Evolutionary conservation across 2,888 invertebrate species (phyloP), one percentile per base, ranked within the genome.

Genomic region (Perithous albicinctus): DNA sequence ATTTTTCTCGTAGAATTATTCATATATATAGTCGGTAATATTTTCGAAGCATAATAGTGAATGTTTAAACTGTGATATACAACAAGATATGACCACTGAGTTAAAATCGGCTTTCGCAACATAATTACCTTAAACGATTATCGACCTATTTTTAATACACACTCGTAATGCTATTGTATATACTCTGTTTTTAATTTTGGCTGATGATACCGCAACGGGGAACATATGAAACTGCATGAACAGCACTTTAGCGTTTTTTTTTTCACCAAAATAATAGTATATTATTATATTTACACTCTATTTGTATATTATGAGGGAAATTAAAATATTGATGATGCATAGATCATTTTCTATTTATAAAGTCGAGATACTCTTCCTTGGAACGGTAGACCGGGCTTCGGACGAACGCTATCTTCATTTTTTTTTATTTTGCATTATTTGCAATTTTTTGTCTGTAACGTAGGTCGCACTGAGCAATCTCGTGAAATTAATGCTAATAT

Each of bases 161-260:
- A 48, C 8, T 18, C 20, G 2, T 18, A 48, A 48, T 1, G 20
- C 18, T 8, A 20, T 48, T 1, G 2, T 10, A 7, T 48, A 66
- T 48, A 35, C 12, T 41, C 12, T 15, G 38, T 41, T 35, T 51
- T 41, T 41, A 15, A 56, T 23, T 26, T 38, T 46, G n/a, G n/a
- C 26, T 29, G 29, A 54, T 51, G 74, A 51, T 41, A 26, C 8
- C 26, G 26, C 8, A 69, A 20, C 63, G 32, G 48, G 38, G 41
- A 78, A 63, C 15, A 54, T 32, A 46, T 69, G 46, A 67, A 74
- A 75, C 64, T 75, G 80, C 75, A 80, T 75, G 70, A 80, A 80
- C 75, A 80, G 69, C 75, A 64, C 23, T 48, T 64, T 23, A 32
- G 18, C 43, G 23, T 18, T 23, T 8, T 32, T 18, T 35, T 29